Conservation (phyloP, 1,140 invertebrate species). For the Ridgeia piscesae region DNA sequence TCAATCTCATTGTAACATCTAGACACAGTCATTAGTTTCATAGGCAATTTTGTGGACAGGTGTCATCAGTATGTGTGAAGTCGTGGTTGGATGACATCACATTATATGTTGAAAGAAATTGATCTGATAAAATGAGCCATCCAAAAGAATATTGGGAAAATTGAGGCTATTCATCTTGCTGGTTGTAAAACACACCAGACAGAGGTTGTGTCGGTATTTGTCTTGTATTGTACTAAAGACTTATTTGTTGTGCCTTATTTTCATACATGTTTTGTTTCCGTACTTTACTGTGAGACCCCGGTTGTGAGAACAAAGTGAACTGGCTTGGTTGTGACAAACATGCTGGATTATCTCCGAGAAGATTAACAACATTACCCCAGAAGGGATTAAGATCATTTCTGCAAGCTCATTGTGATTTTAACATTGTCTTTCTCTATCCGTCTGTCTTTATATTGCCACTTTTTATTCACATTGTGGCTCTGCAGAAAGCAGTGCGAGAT, state of each 20-base stretch:
- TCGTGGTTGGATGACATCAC: no score
- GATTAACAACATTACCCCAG: not conserved
- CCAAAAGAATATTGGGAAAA: no score
- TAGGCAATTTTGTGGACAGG: no score
- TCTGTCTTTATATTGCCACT: not conserved
- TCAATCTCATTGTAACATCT: no score
- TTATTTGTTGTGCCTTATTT: not conserved
- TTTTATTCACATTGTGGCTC: not conserved
- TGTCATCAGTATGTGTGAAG: no score
- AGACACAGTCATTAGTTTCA: no score
- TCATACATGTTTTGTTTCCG: not conserved
- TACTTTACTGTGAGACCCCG: not conserved
- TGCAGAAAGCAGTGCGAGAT: not conserved
- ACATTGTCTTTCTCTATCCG: not conserved
- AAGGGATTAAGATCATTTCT: not conserved
- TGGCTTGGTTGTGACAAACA: not conserved
- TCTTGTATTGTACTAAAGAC: not conserved
- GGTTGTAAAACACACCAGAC: not conserved
- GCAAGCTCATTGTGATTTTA: not conserved
- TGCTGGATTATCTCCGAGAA: not conserved
- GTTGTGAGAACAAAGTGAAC: not conserved
- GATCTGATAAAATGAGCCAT: no score
- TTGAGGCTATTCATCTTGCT: not conserved
- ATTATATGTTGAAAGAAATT: no score
- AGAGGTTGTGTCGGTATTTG: not conserved